Conservation (phyloP, 2,888 invertebrate genomes). For the Heteropelma amictum region DNA sequence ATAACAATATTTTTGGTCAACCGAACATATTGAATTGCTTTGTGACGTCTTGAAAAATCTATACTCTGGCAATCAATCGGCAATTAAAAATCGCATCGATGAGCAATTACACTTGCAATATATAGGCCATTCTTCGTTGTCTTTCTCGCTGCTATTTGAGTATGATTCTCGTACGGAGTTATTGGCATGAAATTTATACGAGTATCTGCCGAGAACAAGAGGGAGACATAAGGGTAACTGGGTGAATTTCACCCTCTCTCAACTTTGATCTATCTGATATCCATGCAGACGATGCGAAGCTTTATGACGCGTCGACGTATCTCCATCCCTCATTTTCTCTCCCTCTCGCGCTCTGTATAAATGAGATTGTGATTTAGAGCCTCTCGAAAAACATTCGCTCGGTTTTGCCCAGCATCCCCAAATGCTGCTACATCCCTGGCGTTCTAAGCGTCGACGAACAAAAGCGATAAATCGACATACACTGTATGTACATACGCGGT, state of each 20-base stretch:
- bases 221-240: slow-evolving; percentile 11
- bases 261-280: slow-evolving; percentile 40
- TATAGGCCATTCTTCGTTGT: not conserved
- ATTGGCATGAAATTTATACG: slow-evolving; percentile 42
- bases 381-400: slow-evolving; percentile 33
- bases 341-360: not conserved
- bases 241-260: slow-evolving; percentile 23
- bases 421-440: slow-evolving; percentile 38
- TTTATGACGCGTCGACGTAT: slow-evolving; percentile 39
- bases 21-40: too few species aligned
- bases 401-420: slow-evolving; percentile 26
- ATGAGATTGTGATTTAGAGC: slow-evolving; percentile 47
- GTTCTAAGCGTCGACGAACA: slow-evolving; percentile 32
- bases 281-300: slow-evolving; percentile 17
- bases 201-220: slow-evolving; percentile 27
- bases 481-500: too few species aligned
- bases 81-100: too few species aligned
- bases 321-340: not conserved
- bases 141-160: not conserved
- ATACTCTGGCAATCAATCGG: too few species aligned
- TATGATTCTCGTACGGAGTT: slow-evolving; percentile 28
- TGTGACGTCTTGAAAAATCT: too few species aligned
- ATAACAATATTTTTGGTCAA: too few species aligned
- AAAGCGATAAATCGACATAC: slow-evolving; percentile 48
- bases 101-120: too few species aligned